Evolutionary conservation across 1,140 invertebrate genomes (phyloP).

Genomic region (Aphaenogaster floridana): DNA sequence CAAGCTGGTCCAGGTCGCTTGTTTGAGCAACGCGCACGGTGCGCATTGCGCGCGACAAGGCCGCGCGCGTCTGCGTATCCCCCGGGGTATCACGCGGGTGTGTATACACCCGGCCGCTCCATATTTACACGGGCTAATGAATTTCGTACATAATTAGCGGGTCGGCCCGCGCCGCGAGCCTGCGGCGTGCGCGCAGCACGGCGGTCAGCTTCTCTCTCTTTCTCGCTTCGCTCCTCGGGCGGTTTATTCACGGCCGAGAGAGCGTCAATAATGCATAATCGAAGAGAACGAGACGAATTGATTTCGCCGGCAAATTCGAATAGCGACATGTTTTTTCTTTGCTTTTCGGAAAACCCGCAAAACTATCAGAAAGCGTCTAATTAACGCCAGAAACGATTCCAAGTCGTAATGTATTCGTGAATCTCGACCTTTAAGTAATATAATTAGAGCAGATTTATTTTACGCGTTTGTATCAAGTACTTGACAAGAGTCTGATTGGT

Average conservation of each 20-base stretch:
- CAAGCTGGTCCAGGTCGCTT: not conserved
- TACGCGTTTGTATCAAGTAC: not conserved
- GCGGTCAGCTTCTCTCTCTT: not conserved
- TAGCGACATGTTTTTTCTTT: not conserved
- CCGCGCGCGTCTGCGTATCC: not conserved
- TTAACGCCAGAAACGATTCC: not conserved
- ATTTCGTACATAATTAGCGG: slow-evolving; percentile 80
- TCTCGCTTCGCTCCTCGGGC: slow-evolving; percentile 31
- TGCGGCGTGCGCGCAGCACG: slow-evolving; percentile 43
- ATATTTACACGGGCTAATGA: slow-evolving; percentile 82
- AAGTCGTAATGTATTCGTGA: not conserved
- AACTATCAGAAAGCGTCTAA: not conserved
- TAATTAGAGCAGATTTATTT: not conserved
- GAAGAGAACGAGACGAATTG: slow-evolving; percentile 9
- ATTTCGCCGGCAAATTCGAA: not conserved
- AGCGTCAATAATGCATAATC: slow-evolving; percentile 23
- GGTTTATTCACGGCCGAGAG: slow-evolving; percentile 38
- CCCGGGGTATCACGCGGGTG: not conserved
- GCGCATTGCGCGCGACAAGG: not conserved
- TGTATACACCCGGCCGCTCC: slow-evolving; percentile 43
- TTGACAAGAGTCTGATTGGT: not conserved
- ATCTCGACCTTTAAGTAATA: not conserved
- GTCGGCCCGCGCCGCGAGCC: slow-evolving; percentile 34
- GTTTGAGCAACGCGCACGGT: slow-evolving; percentile 19
- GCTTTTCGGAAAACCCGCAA: not conserved